Evolutionary conservation across 2,888 invertebrate genomes (phyloP).

Genomic region (Euproctis similis): DNA sequence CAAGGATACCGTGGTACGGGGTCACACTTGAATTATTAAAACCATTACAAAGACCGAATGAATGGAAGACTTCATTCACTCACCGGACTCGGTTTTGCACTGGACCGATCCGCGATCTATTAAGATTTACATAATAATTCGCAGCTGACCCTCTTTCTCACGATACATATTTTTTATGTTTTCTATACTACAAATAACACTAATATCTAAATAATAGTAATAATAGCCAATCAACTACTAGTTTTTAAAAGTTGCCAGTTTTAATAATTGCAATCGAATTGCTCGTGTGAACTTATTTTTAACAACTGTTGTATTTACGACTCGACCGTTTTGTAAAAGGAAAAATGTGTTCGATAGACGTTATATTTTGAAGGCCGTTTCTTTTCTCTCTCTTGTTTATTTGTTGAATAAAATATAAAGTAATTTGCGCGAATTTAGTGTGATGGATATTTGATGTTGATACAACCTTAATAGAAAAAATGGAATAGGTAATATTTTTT

Average conservation of each 20-base stretch:
- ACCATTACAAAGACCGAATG: slow-evolving; percentile 49
- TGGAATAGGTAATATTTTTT: slow-evolving; percentile 6
- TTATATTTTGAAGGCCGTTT: slow-evolving; percentile 12
- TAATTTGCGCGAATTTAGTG: slow-evolving; percentile 13
- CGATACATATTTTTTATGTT: slow-evolving; percentile 41
- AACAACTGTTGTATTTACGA: slow-evolving; percentile 12
- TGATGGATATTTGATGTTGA: slow-evolving; percentile 9
- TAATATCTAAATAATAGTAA: slow-evolving; percentile 23
- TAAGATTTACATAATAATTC: slow-evolving; percentile 62
- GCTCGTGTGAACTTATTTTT: slow-evolving; percentile 7
- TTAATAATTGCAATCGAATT: slow-evolving; percentile 18
- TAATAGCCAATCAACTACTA: slow-evolving; percentile 29
- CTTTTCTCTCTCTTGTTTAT: neutral
- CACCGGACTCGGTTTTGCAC: slow-evolving; percentile 45
- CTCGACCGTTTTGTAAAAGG: slow-evolving; percentile 9
- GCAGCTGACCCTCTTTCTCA: slow-evolving; percentile 49
- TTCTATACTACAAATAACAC: slow-evolving; percentile 20
- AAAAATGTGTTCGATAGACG: slow-evolving; percentile 11
- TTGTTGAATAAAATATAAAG: slow-evolving; percentile 22
- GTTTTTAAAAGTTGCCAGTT: slow-evolving; percentile 4
- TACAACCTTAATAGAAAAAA: slow-evolving; percentile 2
- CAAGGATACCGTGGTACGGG: slow-evolving; percentile 19
- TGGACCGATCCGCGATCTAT: slow-evolving; percentile 54
- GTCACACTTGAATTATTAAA: slow-evolving; percentile 55
- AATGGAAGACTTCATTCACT: slow-evolving; percentile 31